Conservation (phyloP, 2,797 vertebrate genomes). For the Esox lucius region DNA sequence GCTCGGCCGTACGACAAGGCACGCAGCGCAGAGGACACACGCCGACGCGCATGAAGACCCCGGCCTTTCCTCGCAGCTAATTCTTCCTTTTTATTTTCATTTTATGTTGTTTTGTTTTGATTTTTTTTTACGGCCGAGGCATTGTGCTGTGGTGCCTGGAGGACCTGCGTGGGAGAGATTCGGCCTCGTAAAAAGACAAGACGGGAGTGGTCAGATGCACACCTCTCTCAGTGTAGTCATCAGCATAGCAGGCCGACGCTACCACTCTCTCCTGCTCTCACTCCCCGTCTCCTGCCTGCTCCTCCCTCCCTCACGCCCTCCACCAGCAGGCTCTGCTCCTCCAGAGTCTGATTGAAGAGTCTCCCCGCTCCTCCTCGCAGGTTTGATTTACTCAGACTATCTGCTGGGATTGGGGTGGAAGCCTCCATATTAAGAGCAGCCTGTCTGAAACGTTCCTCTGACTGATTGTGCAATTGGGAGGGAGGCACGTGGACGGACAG, state of each 20-base stretch:
- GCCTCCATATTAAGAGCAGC: constrained; percentile 74
- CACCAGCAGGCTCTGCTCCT: constrained; percentile 41
- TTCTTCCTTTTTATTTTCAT: too few relatives aligned
- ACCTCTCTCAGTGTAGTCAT: constrained; percentile 60
- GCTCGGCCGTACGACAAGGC: constrained; percentile 46
- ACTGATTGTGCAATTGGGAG: constrained; percentile 73
- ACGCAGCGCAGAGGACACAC: not conserved
- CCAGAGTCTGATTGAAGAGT: constrained; percentile 71
- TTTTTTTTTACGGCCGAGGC: constrained; percentile 43
- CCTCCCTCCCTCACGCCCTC: constrained; percentile 45
- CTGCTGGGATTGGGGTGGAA: constrained; percentile 72
- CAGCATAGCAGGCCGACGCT: constrained; percentile 22
- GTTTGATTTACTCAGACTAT: constrained; percentile 74
- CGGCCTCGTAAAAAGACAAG: constrained; percentile 43
- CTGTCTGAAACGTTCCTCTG: constrained; percentile 72
- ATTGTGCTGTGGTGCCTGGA: constrained; percentile 31
- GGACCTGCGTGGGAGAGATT: constrained; percentile 50
- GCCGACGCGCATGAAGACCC: constrained; percentile 38
- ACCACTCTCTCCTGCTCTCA: not conserved
- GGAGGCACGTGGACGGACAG: constrained; percentile 62
- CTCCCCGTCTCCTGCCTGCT: not conserved
- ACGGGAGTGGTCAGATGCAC: constrained; percentile 37
- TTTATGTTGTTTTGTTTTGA: constrained; percentile 62
- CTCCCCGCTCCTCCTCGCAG: constrained; percentile 67
- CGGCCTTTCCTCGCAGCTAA: constrained; percentile 45